Evolutionary conservation across 2,888 invertebrate species (phyloP).

Genomic region (Dysmachus trigonus): DNA sequence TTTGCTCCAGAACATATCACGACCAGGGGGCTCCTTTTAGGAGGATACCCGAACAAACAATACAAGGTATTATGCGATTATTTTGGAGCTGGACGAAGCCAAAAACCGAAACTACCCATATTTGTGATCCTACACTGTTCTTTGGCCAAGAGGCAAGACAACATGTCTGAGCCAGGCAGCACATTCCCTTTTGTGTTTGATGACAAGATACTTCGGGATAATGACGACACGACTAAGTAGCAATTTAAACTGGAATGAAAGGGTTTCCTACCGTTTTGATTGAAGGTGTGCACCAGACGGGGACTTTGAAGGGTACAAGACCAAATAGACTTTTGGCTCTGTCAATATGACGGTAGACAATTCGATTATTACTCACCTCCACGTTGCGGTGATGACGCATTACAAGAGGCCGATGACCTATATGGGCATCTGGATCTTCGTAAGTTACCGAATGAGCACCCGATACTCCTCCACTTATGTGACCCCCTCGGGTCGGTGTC

Average conservation of each 20-base stretch:
- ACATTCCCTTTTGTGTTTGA: neutral
- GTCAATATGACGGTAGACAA: neutral
- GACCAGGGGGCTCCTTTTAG: neutral
- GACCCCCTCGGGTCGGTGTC: conserved; percentile 71
- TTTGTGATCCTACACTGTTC: neutral
- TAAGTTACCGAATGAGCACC: conserved; percentile 73
- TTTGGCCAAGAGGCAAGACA: neutral
- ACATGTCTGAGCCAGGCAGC: neutral
- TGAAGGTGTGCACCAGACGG: neutral
- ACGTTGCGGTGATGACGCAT: conserved; percentile 65
- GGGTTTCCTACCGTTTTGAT: neutral
- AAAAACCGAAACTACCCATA: conserved; percentile 2
- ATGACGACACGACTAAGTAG: conserved; percentile 1
- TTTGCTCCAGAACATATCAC: neutral
- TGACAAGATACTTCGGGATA: neutral
- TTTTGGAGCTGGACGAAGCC: neutral
- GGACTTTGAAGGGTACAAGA: neutral
- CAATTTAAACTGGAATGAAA: conserved; percentile 2
- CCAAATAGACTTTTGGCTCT: neutral
- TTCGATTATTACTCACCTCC: conserved; percentile 57
- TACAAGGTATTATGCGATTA: conserved; percentile 10
- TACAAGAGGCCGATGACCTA: conserved; percentile 66
- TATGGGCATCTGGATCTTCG: conserved; percentile 79
- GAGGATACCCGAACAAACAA: neutral
- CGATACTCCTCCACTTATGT: conserved; percentile 61